These are phyloP conservation scores for Styela clava DNA, from an alignment of 23 tunicate species.

Conservation along the genomic window DNA sequence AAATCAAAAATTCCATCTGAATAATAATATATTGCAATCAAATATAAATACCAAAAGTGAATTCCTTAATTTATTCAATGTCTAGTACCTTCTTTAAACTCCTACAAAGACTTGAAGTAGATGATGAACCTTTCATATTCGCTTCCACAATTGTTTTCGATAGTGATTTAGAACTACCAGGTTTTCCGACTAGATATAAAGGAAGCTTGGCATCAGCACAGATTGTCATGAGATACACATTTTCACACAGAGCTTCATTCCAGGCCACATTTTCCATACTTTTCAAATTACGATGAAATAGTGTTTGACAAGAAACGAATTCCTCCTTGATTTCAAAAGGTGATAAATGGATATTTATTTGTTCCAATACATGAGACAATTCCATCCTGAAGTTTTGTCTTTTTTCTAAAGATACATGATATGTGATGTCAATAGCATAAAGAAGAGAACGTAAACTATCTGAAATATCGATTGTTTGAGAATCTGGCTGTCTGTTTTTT, in stretches of 20 bases:
- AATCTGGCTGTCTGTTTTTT: not conserved
- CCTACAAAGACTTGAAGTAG: slow-evolving; percentile 20
- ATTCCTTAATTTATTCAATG: not conserved
- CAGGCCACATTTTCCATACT: slow-evolving; percentile 34
- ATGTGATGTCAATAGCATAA: slow-evolving; percentile 47
- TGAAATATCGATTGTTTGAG: not conserved
- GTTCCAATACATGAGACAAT: not conserved
- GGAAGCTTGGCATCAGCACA: slow-evolving; percentile 61
- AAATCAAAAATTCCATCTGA: slow-evolving; percentile 45
- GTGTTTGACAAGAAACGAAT: slow-evolving; percentile 54
- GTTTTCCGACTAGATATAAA: slow-evolving; percentile 57
- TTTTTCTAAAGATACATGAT: slow-evolving; percentile 52
- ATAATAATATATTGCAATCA: too few relatives aligned
- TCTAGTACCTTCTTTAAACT: slow-evolving; percentile 32
- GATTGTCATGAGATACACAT: slow-evolving; percentile 53
- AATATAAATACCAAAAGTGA: too few relatives aligned
- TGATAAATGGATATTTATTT: slow-evolving; percentile 14
- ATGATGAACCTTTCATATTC: slow-evolving; percentile 43
- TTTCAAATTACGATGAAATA: slow-evolving; percentile 25
- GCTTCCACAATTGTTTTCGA: slow-evolving; percentile 46
- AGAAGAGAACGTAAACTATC: slow-evolving; percentile 31
- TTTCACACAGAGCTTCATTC: slow-evolving; percentile 63
- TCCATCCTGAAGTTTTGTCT: slow-evolving; percentile 32
- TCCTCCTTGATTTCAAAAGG: slow-evolving; percentile 18
- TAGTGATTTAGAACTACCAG: slow-evolving; percentile 72